phyloP scores from a whole-genome alignment of 2,888 invertebrate genomes.

The Athalia rosae region DNA sequence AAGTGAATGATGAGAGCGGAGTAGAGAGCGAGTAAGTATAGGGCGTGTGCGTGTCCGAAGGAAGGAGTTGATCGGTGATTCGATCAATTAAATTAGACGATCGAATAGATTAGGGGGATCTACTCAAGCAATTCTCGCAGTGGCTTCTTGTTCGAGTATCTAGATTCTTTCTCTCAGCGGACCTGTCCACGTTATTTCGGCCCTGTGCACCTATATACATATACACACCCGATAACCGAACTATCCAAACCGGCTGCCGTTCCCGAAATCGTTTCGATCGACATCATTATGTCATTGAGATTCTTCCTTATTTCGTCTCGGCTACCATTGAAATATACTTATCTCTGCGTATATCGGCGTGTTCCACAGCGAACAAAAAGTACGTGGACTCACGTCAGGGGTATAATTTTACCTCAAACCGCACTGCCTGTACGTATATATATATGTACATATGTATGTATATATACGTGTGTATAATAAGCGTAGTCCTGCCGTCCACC shows the following conservation, averaged over 20 bases:
- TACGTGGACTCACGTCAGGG: neutral
- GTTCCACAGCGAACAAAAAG: constrained; percentile 2
- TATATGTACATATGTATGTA: too few relatives aligned
- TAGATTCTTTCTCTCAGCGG: neutral
- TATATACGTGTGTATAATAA: too few relatives aligned
- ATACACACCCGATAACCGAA: constrained; percentile 8
- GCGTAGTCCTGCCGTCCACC: neutral
- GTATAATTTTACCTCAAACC: constrained; percentile 1
- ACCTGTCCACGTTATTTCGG: constrained; percentile 12
- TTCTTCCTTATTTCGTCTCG: neutral
- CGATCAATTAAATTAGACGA: constrained; percentile 43
- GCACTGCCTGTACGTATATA: neutral
- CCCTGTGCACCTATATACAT: neutral
- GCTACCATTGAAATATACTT: neutral
- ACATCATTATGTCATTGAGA: constrained; percentile 32
- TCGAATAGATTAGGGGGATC: constrained; percentile 33
- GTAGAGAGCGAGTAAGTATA: constrained; percentile 30
- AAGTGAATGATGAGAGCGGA: constrained; percentile 35
- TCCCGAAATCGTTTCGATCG: neutral
- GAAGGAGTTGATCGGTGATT: constrained; percentile 35
- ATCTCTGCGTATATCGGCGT: constrained; percentile 23
- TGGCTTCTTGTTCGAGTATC: neutral
- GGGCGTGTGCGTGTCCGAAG: constrained; percentile 32
- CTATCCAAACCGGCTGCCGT: constrained; percentile 18
- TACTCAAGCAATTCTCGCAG: constrained; percentile 24